Conservation (phyloP, 2,888 invertebrate species). For the Bugula neritina region DNA sequence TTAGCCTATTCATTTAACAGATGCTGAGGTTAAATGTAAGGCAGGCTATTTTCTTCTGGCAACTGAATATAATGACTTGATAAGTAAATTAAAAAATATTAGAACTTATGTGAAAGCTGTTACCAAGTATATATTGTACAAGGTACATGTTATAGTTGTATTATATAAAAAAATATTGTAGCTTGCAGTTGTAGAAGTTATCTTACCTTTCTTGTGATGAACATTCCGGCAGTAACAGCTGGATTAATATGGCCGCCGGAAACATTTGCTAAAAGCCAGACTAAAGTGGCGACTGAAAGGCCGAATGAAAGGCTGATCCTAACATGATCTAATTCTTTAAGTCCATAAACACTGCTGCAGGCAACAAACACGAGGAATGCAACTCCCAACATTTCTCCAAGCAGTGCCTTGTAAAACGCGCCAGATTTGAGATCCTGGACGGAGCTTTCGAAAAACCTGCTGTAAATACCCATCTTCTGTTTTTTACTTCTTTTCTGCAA, state of each 20-base stretch:
- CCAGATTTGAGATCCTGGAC: conserved; percentile 13
- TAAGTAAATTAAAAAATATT: no score
- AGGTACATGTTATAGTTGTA: no score
- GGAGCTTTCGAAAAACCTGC: conserved; percentile 3
- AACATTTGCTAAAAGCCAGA: conserved; percentile 28
- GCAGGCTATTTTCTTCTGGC: no score
- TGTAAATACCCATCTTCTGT: not conserved
- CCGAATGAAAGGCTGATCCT: conserved; percentile 28
- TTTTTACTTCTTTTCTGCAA: not conserved
- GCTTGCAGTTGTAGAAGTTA: no score
- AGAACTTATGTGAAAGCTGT: no score
- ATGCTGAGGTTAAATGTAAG: no score
- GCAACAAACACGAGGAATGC: conserved; percentile 25
- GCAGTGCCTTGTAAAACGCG: conserved; percentile 12
- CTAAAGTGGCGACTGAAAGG: conserved; percentile 30
- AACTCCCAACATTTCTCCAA: conserved; percentile 25
- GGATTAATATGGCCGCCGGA: conserved; percentile 31
- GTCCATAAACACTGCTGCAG: conserved; percentile 11
- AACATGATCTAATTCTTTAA: not conserved
- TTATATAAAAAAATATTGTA: no score
- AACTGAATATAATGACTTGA: no score
- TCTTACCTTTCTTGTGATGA: conserved; percentile 28
- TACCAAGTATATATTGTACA: no score
- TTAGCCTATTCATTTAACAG: no score
- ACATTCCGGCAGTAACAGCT: conserved; percentile 29